These are phyloP conservation scores for Anthophora plumipes DNA, from an alignment of 2,888 invertebrate genomes.

Conservation along the genomic window DNA sequence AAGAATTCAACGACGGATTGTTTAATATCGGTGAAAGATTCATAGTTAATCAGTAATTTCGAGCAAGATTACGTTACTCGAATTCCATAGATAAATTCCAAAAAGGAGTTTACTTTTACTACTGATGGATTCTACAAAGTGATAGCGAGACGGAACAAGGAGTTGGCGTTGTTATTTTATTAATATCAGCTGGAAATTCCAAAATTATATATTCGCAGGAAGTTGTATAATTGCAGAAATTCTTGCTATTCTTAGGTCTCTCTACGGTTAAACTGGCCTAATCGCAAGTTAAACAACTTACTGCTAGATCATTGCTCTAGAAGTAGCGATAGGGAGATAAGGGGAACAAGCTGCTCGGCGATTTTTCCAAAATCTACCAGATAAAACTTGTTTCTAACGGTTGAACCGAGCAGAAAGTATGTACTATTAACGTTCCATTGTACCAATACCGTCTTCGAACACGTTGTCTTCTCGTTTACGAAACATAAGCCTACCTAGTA, in stretches of 20 bases:
- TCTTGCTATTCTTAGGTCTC: not conserved
- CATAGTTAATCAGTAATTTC: not conserved
- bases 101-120: not conserved
- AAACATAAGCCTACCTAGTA: not conserved
- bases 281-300: slow-evolving; percentile 31
- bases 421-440: not conserved
- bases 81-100: not conserved
- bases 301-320: slow-evolving; percentile 10
- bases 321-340: slow-evolving; percentile 32
- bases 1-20: not conserved
- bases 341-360: not conserved
- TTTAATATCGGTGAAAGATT: not conserved
- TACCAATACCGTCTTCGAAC: not conserved
- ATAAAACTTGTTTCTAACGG: slow-evolving; percentile 3
- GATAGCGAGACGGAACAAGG: too few species aligned
- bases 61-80: not conserved
- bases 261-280: not conserved
- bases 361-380: slow-evolving; percentile 15
- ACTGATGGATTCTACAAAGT: too few species aligned
- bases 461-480: not conserved
- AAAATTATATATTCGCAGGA: not conserved
- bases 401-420: too few species aligned
- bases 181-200: too few species aligned
- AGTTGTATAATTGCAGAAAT: not conserved
- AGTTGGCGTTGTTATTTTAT: too few species aligned